Evolutionary conservation across 2,797 vertebrate genomes (phyloP), one percentile per base, ranked within the genome.

Genomic region (Peromyscus aztecus): DNA sequence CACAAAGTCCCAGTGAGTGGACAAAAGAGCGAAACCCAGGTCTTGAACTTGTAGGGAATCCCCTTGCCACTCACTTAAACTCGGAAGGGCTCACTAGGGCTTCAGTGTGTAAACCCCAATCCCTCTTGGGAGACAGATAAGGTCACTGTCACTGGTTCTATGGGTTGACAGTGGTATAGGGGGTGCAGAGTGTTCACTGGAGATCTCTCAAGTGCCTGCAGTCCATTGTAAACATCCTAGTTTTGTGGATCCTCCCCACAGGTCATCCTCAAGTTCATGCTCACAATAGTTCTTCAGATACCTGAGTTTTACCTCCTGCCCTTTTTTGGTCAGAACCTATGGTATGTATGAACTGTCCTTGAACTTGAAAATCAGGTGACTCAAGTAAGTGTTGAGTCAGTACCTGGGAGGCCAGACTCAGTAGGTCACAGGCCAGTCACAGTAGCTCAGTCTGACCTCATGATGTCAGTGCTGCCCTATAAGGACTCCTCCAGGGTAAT

Each of bases 181-280:
- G 0, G 27, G 31, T 23, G 1, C 16, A 2, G 1, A 11, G 11
- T 24, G 27, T 3, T 59, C 11, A 0, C 1, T 3, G n/a, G 31
- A 14, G n/a, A 40, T 61, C 76, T 34, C 69, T 11, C 5, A 34
- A 37, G 75, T 63, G 34, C 23, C 49, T 19, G 12, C 8, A 21
- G 19, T 31, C 61, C 37, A 73, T 57, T 11, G n/a, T 55, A 31
- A 43, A 46, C n/a, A 61, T 9, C 27, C 24, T 37, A n/a, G 67
- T 34, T 75, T 55, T 34, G 2, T 24, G n/a, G 37, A 71, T 19
- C 5, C 17, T 87, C 63, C 31, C n/a, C 10, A 0, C 9, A 3
- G 37, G 13, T 37, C 59, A 49, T 14, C 19, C 23, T 52, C 69
- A 52, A 57, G 61, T 31, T 43, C 77, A 34, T 61, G 24, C 49